phyloP scores from a whole-genome alignment of 2,888 invertebrate genomes.

The Monoplex corrugatus region DNA sequence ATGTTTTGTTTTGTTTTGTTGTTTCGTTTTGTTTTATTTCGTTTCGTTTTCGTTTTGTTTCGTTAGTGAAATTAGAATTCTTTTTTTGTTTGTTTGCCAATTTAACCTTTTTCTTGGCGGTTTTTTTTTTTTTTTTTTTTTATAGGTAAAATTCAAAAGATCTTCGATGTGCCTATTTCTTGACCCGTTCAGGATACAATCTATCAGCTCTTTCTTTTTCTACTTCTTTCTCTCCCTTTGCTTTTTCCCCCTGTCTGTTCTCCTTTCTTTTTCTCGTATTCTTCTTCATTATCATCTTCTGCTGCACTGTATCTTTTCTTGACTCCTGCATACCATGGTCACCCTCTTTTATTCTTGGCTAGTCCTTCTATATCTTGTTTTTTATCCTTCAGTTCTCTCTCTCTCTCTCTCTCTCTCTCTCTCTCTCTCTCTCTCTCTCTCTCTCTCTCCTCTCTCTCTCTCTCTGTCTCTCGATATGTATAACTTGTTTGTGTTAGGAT shows the following conservation, averaged over 20 bases:
- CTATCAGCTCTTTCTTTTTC: neutral
- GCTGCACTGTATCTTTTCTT: neutral
- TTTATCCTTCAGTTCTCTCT: neutral
- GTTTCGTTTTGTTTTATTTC: neutral
- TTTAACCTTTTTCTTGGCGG: neutral
- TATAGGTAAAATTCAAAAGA: too few relatives aligned
- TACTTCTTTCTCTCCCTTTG: neutral
- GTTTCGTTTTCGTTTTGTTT: neutral
- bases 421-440: neutral
- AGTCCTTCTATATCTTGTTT: neutral
- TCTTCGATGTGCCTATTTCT: too few relatives aligned
- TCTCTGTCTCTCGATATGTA: neutral
- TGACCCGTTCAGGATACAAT: too few relatives aligned
- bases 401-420: neutral
- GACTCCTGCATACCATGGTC: neutral
- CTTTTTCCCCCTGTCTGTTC: too few relatives aligned
- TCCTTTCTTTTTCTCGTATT: neutral
- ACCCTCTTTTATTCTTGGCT: too few relatives aligned
- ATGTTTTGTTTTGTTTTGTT: too few relatives aligned
- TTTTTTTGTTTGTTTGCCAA: neutral
- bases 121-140: neutral
- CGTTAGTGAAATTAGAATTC: neutral
- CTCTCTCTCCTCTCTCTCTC: neutral
- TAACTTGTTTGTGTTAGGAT: too few relatives aligned
- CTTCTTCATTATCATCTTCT: neutral